Conservation (phyloP, 2,888 invertebrate species). For the Rhagonycha fulva region DNA sequence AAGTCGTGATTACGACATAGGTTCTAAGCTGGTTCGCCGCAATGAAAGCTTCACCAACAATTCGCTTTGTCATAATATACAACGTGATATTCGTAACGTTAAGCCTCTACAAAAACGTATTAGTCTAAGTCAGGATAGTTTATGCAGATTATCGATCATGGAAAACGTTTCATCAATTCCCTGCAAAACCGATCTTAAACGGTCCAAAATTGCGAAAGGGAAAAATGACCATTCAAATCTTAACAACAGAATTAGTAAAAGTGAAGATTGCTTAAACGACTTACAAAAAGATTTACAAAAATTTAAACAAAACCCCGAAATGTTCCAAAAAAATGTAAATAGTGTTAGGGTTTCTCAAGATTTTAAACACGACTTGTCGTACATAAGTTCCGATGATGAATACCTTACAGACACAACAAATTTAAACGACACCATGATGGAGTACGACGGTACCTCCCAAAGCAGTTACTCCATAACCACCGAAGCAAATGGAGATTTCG, state of each 20-base stretch:
- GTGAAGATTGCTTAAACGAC: conserved; percentile 50
- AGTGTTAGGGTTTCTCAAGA: conserved; percentile 12
- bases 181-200: conserved; percentile 4
- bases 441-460: conserved; percentile 42
- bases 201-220: conserved; percentile 35
- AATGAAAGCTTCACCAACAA: conserved; percentile 9
- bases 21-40: conserved; percentile 9
- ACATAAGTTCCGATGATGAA: conserved; percentile 46
- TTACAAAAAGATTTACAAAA: conserved; percentile 39
- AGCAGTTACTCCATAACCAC: conserved; percentile 65
- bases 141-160: conserved; percentile 34
- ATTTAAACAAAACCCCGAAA: conserved; percentile 31
- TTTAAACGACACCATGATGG: conserved; percentile 41
- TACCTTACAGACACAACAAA: conserved; percentile 53
- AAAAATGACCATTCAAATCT: conserved; percentile 42
- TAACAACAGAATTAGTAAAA: conserved; percentile 45
- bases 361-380: conserved; percentile 8
- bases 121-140: conserved; percentile 42
- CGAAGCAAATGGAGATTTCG: conserved; percentile 67
- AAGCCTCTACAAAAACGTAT: conserved; percentile 31
- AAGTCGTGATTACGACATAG: not conserved
- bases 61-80: conserved; percentile 13
- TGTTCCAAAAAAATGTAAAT: conserved; percentile 20
- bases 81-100: conserved; percentile 3
- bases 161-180: conserved; percentile 18